phyloP scores from a whole-genome alignment of 2,888 invertebrate species.

The Alentia gelatinosa region DNA sequence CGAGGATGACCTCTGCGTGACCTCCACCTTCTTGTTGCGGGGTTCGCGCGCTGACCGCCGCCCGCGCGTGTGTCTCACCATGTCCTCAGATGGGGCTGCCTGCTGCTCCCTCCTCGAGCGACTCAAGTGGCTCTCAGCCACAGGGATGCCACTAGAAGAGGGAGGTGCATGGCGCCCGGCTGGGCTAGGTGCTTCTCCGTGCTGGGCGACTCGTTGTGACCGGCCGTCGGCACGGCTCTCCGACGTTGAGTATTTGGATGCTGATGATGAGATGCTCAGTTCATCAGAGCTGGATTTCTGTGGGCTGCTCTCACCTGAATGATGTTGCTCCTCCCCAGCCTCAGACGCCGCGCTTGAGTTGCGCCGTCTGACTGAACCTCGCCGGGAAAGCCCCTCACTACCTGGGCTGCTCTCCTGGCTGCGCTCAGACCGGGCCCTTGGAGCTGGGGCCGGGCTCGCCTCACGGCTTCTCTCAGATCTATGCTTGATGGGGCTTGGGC shows the following conservation, averaged over 20 bases:
- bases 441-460: background rate
- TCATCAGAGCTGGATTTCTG: conserved; percentile 33
- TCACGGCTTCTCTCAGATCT: conserved; percentile 43
- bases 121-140: background rate
- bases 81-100: background rate
- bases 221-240: background rate
- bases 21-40: background rate
- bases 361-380: background rate
- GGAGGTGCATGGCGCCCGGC: background rate
- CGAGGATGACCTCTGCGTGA: conserved; percentile 50
- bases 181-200: background rate
- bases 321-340: background rate
- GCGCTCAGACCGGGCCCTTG: background rate
- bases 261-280: background rate
- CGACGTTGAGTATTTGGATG: conserved; percentile 25
- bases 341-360: conserved; percentile 26
- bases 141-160: background rate
- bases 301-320: conserved; percentile 49
- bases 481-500: background rate
- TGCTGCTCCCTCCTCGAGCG: background rate
- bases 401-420: background rate
- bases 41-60: conserved; percentile 53
- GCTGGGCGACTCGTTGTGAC: background rate
- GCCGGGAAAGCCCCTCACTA: background rate
- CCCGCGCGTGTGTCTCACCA: conserved; percentile 53